A percentile compares a stretch with the other conserved stretches of the same genome.
These are phyloP conservation scores for Petrolisthes manimaculis DNA, from an alignment of 2,888 invertebrate genomes.

Conservation along the genomic window DNA sequence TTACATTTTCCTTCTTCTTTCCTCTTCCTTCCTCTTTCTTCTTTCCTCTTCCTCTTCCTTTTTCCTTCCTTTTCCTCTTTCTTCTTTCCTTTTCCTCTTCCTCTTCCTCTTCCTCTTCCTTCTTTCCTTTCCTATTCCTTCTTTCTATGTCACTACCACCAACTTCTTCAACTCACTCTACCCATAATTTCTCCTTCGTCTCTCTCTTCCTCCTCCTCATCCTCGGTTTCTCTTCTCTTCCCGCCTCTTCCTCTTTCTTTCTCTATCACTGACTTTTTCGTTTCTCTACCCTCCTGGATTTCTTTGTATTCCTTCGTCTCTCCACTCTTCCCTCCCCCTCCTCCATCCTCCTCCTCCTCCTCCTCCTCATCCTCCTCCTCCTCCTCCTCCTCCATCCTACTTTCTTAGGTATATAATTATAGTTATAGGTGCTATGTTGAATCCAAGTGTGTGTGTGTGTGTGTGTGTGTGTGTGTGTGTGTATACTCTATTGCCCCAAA, in stretches of 20 bases:
- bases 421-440: neutral
- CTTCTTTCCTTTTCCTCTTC: neutral
- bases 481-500: neutral
- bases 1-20: too few species aligned
- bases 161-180: neutral
- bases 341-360: neutral
- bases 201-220: neutral
- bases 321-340: neutral
- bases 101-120: neutral
- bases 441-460: neutral
- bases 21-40: neutral
- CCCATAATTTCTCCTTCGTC: neutral
- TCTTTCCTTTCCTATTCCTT: neutral
- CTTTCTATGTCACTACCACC: neutral
- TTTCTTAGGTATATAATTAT: neutral
- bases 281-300: neutral
- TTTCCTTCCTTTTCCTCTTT: neutral
- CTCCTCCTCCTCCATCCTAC: neutral
- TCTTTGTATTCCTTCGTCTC: neutral
- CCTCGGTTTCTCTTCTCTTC: neutral
- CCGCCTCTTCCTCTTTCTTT: neutral
- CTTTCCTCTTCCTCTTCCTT: neutral
- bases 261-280: neutral
- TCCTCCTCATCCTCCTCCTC: neutral
- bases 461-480: conserved; percentile 3